Percentiles rank a stretch among this genome's conserved stretches.
phyloP scores from a whole-genome alignment of 2,113 vertebrate species.

The Vireo altiloquus region DNA sequence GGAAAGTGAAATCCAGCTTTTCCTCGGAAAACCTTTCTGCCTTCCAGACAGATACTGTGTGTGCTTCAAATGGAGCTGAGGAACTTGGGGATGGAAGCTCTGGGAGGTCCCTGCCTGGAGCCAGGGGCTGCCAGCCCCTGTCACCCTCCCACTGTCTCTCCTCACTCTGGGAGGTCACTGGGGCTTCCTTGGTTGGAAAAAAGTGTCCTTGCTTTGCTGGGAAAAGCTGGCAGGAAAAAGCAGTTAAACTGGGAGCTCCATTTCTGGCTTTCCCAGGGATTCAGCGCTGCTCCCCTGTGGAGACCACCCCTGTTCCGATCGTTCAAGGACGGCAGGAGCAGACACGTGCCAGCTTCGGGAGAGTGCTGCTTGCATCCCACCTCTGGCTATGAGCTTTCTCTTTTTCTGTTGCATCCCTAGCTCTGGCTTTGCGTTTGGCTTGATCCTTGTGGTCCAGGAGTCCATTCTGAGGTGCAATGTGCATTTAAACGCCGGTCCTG shows the following conservation, averaged over 20 bases:
- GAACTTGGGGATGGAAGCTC: neutral
- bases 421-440: neutral
- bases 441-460: neutral
- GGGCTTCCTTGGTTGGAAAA: neutral
- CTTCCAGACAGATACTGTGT: accelerated
- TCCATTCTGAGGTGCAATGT: neutral
- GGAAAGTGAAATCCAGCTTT: neutral
- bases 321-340: accelerated
- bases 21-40: neutral
- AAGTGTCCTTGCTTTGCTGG: neutral
- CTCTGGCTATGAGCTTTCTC: neutral
- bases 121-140: neutral
- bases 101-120: neutral
- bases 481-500: neutral
- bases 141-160: neutral
- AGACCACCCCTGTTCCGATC: accelerated
- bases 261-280: neutral
- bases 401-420: too few relatives aligned
- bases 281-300: accelerated
- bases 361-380: neutral
- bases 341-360: neutral
- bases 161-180: neutral
- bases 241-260: neutral
- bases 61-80: neutral
- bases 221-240: neutral